Conservation (phyloP, 2,113 vertebrate genomes). For the Pogonocichla stellata region DNA sequence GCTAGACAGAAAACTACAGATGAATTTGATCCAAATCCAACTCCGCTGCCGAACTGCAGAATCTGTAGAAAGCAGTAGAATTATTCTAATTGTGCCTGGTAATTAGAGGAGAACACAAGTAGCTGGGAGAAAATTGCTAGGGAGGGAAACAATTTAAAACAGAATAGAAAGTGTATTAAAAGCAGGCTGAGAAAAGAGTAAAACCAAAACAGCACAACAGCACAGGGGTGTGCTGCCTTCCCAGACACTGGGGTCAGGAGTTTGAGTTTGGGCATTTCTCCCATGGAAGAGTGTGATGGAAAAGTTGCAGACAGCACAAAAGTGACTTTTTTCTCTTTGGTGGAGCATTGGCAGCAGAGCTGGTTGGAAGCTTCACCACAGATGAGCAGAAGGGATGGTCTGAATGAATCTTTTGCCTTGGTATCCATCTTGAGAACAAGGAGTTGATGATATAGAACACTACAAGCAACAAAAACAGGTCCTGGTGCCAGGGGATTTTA, state of each 20-base stretch:
- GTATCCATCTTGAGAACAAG: not conserved
- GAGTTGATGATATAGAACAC: not conserved
- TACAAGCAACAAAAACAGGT: not conserved
- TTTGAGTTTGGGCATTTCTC: not conserved
- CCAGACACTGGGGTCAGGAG: not conserved
- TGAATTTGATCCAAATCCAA: not conserved
- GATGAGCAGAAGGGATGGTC: not conserved
- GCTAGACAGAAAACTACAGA: not conserved
- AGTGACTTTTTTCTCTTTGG: constrained; percentile 45
- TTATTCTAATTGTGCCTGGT: not conserved
- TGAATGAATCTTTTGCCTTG: not conserved
- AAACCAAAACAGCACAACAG: not conserved
- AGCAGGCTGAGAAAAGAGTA: not conserved
- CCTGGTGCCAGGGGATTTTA: not conserved
- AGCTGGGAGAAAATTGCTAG: not conserved
- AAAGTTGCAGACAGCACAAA: not conserved
- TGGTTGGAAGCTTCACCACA: not conserved
- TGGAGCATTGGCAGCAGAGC: not conserved
- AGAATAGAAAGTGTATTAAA: not conserved
- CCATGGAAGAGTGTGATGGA: not conserved
- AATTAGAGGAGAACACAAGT: not conserved
- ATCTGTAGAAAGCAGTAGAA: not conserved
- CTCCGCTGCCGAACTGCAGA: not conserved
- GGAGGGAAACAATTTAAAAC: not conserved
- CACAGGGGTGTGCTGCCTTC: not conserved